These are phyloP conservation scores for Drosophila bifasciata DNA, from an alignment of 1,140 invertebrate genomes.

Conservation along the genomic window DNA sequence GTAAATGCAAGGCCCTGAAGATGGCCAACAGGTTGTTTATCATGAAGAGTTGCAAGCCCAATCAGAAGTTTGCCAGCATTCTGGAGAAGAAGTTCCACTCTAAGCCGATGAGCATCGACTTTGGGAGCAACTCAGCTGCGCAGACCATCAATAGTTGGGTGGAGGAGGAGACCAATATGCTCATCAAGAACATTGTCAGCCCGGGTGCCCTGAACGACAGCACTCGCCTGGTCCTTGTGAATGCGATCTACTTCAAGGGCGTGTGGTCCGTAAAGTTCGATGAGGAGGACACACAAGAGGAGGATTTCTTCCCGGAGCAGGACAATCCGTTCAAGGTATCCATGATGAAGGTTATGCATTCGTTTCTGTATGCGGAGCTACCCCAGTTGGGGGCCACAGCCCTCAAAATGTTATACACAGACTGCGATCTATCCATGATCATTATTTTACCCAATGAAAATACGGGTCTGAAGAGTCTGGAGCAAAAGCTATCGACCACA, in stretches of 20 bases:
- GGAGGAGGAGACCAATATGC: slow-evolving; percentile 88
- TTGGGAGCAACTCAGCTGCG: slow-evolving; percentile 78
- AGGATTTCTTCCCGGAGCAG: slow-evolving; percentile 79
- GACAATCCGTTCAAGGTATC: slow-evolving; percentile 64
- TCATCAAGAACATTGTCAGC: slow-evolving; percentile 88
- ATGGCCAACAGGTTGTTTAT: slow-evolving; percentile 88
- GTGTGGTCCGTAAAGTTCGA: slow-evolving; percentile 84
- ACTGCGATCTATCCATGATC: slow-evolving; percentile 85
- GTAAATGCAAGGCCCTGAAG: slow-evolving; percentile 81
- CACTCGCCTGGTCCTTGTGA: slow-evolving; percentile 89
- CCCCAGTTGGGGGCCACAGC: slow-evolving; percentile 76
- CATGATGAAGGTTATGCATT: slow-evolving; percentile 83
- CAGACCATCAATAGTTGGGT: slow-evolving; percentile 89
- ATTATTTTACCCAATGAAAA: slow-evolving; percentile 86
- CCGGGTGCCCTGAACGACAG: slow-evolving; percentile 84
- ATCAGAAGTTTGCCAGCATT: slow-evolving; percentile 78
- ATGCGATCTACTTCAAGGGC: slow-evolving; percentile 94
- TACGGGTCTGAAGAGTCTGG: slow-evolving; percentile 84
- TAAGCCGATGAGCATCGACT: slow-evolving; percentile 85
- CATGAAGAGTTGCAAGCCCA: slow-evolving; percentile 84
- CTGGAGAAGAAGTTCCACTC: slow-evolving; percentile 84
- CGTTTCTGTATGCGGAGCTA: slow-evolving; percentile 78
- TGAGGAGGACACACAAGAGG: slow-evolving; percentile 63
- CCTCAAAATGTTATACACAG: slow-evolving; percentile 84
- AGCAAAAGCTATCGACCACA: slow-evolving; percentile 84